Conservation (phyloP, 2,113 vertebrate species). For the Drymodes brunneopygia region DNA sequence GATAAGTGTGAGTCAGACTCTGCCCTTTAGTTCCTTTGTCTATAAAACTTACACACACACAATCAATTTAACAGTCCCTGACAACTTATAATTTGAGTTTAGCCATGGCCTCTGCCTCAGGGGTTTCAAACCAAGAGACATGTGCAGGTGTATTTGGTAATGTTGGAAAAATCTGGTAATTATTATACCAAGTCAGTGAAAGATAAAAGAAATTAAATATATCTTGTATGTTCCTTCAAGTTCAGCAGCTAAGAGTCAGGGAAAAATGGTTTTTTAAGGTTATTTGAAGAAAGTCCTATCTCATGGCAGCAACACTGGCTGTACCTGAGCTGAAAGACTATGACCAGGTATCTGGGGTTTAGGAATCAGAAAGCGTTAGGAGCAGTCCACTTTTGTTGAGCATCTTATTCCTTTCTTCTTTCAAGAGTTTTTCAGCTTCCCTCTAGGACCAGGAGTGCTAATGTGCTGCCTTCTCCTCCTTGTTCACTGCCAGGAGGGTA, state of each 20-base stretch:
- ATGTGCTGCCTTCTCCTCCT: not conserved
- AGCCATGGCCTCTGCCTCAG: not conserved
- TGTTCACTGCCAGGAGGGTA: slow-evolving; percentile 1
- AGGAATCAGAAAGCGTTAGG: not conserved
- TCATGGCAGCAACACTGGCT: not conserved
- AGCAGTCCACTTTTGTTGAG: not conserved
- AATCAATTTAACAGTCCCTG: not conserved
- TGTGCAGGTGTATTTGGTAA: not conserved
- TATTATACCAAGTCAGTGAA: not conserved
- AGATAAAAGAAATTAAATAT: not conserved
- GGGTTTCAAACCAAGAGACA: not conserved
- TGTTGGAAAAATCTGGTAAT: not conserved
- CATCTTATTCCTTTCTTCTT: not conserved
- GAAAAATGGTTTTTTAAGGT: not conserved
- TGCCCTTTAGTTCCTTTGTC: slow-evolving; percentile 3
- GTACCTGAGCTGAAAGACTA: not conserved
- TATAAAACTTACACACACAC: not conserved
- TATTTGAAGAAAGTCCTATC: not conserved
- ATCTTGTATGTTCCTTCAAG: not conserved
- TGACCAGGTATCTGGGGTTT: not conserved
- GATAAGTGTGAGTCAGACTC: not conserved
- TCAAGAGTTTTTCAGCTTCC: not conserved
- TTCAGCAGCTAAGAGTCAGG: not conserved
- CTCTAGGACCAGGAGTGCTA: not conserved
- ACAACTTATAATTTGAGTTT: not conserved